Conservation (phyloP, 2,113 vertebrate species). For the Neopipo cinnamomea region DNA sequence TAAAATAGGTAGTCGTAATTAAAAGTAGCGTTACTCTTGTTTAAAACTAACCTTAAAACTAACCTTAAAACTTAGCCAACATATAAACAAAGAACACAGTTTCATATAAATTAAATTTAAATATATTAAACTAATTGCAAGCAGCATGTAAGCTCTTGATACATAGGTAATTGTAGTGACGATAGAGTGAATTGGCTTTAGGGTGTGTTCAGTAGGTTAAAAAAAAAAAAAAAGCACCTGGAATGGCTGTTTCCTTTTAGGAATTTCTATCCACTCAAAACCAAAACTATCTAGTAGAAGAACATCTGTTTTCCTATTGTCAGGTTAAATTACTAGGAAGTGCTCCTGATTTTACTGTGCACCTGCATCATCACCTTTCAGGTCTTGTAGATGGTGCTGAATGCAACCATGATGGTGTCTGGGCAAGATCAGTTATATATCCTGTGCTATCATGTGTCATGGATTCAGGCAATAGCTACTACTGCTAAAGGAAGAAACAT, state of each 20-base stretch:
- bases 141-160: not conserved
- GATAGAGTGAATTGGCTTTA: not conserved
- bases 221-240: not conserved
- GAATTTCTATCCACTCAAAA: not conserved
- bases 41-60: conserved; percentile 4
- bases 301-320: not conserved
- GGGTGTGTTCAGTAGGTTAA: not conserved
- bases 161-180: not conserved
- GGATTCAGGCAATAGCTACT: not conserved
- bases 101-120: conserved; percentile 2
- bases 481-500: not conserved
- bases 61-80: not conserved
- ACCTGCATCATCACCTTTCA: not conserved
- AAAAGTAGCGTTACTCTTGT: not conserved
- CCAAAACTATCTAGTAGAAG: not conserved
- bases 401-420: not conserved
- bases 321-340: not conserved
- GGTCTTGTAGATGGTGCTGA: not conserved
- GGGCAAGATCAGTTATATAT: not conserved
- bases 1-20: conserved; percentile 15
- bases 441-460: fast-evolving
- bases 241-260: not conserved
- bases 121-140: not conserved
- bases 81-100: not conserved
- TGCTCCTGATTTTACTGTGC: not conserved